Evolutionary conservation across 1,140 invertebrate species (phyloP).

Genomic region (Uloborus diversus): DNA sequence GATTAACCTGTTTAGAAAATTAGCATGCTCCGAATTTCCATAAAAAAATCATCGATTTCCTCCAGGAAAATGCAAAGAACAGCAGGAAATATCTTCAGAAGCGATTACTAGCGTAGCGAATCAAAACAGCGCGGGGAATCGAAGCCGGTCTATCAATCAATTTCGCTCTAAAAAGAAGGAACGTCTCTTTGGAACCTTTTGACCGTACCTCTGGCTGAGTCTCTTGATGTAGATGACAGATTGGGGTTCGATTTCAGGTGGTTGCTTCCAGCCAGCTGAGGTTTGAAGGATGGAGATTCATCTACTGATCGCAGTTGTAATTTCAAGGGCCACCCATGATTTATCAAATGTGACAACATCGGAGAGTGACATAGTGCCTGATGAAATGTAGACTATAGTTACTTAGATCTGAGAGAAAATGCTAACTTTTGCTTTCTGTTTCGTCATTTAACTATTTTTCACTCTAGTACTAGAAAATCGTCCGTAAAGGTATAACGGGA

Average conservation of each 20-base stretch:
- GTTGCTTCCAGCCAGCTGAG: neutral
- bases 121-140: neutral
- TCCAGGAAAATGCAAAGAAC: too few species aligned
- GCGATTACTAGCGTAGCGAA: too few species aligned
- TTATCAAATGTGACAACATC: neutral
- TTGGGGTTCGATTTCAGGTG: slow-evolving; percentile 17
- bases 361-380: neutral
- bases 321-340: slow-evolving; percentile 13
- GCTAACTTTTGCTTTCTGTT: too few species aligned
- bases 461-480: too few species aligned
- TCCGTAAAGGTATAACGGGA: too few species aligned
- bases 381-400: too few species aligned
- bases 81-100: too few species aligned
- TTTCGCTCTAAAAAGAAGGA: neutral
- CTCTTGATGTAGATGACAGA: slow-evolving; percentile 35
- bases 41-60: too few species aligned
- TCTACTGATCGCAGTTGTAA: neutral
- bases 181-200: slow-evolving; percentile 6
- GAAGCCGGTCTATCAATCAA: neutral
- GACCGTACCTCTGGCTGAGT: slow-evolving; percentile 4
- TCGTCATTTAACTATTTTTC: too few species aligned
- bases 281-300: slow-evolving; percentile 1
- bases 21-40: too few species aligned
- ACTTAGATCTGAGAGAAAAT: too few species aligned
- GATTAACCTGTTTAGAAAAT: too few species aligned